Evolutionary conservation across 2,888 invertebrate genomes (phyloP).

Genomic region (Uloborus plumipes): DNA sequence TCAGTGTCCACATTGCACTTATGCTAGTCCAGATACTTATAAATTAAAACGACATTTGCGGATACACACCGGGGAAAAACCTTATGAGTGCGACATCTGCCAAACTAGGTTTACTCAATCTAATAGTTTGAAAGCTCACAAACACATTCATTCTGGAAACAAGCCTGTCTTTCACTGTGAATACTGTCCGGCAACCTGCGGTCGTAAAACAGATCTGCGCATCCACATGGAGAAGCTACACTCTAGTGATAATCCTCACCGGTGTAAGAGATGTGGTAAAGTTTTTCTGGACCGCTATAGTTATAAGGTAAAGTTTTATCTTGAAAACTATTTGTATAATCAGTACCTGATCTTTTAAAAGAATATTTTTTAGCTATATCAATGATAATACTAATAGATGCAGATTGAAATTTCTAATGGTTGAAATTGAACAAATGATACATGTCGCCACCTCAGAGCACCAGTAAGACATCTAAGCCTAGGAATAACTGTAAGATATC

Average conservation of each 20-base stretch:
- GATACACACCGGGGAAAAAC: constrained; percentile 79
- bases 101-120: constrained; percentile 91
- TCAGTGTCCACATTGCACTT: constrained; percentile 95
- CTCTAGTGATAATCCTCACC: constrained; percentile 89
- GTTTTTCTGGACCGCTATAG: constrained; percentile 86
- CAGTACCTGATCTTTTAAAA: background rate
- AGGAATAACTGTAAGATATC: too few species aligned
- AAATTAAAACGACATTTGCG: constrained; percentile 95
- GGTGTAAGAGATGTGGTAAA: constrained; percentile 93
- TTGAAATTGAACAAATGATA: too few species aligned
- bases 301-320: constrained; percentile 72
- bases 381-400: background rate
- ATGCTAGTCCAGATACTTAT: constrained; percentile 97
- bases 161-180: constrained; percentile 94
- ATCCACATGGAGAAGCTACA: constrained; percentile 97
- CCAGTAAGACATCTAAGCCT: too few species aligned
- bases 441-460: too few species aligned
- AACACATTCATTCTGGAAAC: constrained; percentile 88
- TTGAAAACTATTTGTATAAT: background rate
- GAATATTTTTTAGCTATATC: too few species aligned
- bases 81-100: constrained; percentile 77
- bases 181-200: constrained; percentile 95
- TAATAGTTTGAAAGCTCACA: constrained; percentile 94
- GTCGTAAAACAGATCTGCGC: constrained; percentile 94
- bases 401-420: too few species aligned